A percentile compares a stretch with the other conserved stretches of the same genome.
Conservation (phyloP, 2,797 vertebrate genomes). For the Sebastes matsubarae region DNA sequence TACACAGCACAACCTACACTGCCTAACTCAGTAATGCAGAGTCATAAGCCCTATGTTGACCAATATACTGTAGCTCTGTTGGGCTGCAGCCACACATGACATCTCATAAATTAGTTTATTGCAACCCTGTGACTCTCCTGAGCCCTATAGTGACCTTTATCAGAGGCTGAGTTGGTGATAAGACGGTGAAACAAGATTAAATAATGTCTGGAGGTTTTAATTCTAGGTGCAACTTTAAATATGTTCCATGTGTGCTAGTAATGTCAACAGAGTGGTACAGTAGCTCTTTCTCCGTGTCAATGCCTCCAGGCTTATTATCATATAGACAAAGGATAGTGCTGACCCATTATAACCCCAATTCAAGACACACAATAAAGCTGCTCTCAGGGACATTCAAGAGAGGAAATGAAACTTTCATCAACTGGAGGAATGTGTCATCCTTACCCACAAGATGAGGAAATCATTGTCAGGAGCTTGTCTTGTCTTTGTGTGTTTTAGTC, state of each 20-base stretch:
- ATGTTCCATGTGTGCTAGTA: neutral
- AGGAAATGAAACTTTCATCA: neutral
- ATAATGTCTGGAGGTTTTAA: neutral
- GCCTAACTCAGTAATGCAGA: neutral
- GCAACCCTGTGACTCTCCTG: neutral
- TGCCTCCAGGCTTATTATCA: neutral
- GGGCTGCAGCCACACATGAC: neutral
- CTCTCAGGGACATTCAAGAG: neutral
- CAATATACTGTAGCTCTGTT: neutral
- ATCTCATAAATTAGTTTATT: neutral
- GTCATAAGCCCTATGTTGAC: neutral
- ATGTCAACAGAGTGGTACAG: neutral
- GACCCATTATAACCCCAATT: conserved; percentile 24
- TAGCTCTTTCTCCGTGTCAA: neutral
- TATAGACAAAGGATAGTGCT: conserved; percentile 18
- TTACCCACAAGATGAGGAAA: neutral
- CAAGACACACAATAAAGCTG: conserved; percentile 21
- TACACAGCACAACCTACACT: neutral
- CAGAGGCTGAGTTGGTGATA: neutral
- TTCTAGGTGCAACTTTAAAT: neutral
- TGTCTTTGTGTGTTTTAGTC: neutral
- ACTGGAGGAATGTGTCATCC: neutral
- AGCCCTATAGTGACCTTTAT: neutral
- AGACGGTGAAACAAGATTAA: neutral
- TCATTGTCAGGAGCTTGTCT: neutral